phyloP scores from a whole-genome alignment of 2,797 vertebrate genomes.

The Gephyroberyx darwinii region DNA sequence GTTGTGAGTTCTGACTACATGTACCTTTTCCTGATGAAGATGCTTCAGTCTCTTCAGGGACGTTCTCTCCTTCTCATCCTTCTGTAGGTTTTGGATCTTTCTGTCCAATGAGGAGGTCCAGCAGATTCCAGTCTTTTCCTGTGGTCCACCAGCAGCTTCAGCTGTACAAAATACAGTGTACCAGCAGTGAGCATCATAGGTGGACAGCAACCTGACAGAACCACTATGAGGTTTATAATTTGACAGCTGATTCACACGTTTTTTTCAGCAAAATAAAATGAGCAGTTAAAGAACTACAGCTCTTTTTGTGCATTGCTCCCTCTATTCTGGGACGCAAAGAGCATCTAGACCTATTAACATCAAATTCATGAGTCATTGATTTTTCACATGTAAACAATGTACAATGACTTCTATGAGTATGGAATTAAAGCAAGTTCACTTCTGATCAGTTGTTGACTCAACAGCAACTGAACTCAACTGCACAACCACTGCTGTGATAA shows the following conservation, averaged over 20 bases:
- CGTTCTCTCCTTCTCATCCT: conserved; percentile 75
- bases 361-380: too few species aligned
- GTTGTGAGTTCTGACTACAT: background rate
- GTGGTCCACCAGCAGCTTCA: conserved; percentile 5
- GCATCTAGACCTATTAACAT: too few species aligned
- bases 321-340: too few species aligned
- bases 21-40: conserved; percentile 90
- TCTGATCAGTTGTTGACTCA: background rate
- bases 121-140: conserved; percentile 74
- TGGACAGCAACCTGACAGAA: too few species aligned
- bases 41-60: conserved; percentile 86
- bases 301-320: too few species aligned
- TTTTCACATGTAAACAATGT: too few species aligned
- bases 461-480: background rate
- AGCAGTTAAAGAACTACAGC: too few species aligned
- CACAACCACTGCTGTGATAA: too few species aligned
- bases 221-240: too few species aligned
- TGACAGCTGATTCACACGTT: too few species aligned
- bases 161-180: conserved; percentile 25
- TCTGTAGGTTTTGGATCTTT: conserved; percentile 74
- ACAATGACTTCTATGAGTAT: too few species aligned
- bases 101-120: conserved; percentile 88
- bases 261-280: too few species aligned
- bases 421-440: background rate
- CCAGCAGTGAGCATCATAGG: conserved; percentile 1